Evolutionary conservation across 2,797 vertebrate species (phyloP).

Genomic region (Anableps anableps): DNA sequence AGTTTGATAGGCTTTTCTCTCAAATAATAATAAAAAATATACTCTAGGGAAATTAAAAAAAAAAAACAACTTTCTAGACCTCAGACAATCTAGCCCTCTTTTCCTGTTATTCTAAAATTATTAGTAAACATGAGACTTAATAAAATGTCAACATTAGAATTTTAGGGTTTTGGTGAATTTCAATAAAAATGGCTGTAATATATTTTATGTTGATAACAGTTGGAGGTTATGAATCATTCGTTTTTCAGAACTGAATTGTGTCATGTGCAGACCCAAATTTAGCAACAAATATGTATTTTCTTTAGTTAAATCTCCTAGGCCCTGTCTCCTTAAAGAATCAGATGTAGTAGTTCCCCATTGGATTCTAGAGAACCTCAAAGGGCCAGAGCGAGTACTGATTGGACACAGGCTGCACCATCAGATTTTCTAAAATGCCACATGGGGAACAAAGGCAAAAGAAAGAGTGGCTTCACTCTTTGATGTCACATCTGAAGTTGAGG

Average conservation of each 20-base stretch:
- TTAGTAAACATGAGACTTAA: neutral
- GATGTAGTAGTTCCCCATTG: slow-evolving; percentile 17
- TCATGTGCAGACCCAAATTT: neutral
- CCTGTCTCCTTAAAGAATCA: neutral
- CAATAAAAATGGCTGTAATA: neutral
- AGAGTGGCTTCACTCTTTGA: slow-evolving; percentile 53
- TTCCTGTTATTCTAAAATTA: neutral
- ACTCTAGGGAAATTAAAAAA: neutral
- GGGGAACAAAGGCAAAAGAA: slow-evolving; percentile 63
- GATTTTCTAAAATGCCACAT: slow-evolving; percentile 56
- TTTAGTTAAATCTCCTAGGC: neutral
- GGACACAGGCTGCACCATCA: slow-evolving; percentile 14
- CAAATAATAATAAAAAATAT: neutral
- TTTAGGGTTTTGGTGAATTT: neutral
- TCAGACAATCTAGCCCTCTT: neutral
- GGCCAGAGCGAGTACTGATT: slow-evolving; percentile 38
- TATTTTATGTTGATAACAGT: too few species aligned
- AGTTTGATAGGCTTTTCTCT: neutral
- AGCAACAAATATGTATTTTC: neutral
- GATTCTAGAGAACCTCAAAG: slow-evolving; percentile 36
- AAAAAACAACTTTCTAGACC: neutral
- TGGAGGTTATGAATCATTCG: too few species aligned
- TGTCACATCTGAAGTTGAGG: slow-evolving; percentile 38
- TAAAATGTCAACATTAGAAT: neutral
- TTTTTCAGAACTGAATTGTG: neutral